phyloP scores from a whole-genome alignment of 2,797 vertebrate species.

The Miichthys miiuy region DNA sequence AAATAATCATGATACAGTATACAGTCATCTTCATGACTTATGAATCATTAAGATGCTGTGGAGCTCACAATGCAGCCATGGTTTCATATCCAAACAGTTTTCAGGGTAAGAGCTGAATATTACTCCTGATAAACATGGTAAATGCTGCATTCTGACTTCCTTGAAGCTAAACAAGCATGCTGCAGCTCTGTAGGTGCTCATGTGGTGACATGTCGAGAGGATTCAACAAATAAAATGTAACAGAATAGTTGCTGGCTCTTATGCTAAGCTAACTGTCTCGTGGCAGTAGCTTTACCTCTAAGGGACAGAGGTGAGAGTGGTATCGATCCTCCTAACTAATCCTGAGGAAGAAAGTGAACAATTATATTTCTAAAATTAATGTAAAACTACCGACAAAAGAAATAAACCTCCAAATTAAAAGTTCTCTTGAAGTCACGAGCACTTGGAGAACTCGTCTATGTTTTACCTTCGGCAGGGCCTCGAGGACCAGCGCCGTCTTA shows the following conservation, averaged over 20 bases:
- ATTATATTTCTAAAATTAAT: not conserved
- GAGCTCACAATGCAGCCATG: not conserved
- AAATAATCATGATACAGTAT: slow-evolving; percentile 3
- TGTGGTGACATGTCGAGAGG: not conserved
- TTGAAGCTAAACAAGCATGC: not conserved
- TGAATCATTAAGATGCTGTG: slow-evolving; percentile 5
- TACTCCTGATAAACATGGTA: too few species aligned
- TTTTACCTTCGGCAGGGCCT: slow-evolving; percentile 92
- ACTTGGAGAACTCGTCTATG: not conserved
- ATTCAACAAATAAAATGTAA: not conserved
- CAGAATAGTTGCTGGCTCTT: not conserved
- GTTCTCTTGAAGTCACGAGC: not conserved
- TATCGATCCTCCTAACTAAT: not conserved
- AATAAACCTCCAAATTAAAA: too few species aligned
- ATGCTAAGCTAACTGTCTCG: too few species aligned
- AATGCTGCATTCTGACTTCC: not conserved
- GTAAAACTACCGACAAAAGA: too few species aligned
- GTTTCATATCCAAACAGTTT: not conserved
- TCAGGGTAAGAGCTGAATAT: not conserved
- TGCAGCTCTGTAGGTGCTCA: not conserved
- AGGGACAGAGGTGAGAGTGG: not conserved
- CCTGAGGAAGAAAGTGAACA: not conserved
- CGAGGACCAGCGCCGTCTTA: slow-evolving; percentile 92
- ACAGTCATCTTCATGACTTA: not conserved
- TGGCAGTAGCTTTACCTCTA: too few species aligned